Percentiles rank a stretch among this genome's conserved stretches.
Conservation (phyloP, 2,888 invertebrate species). For the Scelioninae gen. 1 region DNA sequence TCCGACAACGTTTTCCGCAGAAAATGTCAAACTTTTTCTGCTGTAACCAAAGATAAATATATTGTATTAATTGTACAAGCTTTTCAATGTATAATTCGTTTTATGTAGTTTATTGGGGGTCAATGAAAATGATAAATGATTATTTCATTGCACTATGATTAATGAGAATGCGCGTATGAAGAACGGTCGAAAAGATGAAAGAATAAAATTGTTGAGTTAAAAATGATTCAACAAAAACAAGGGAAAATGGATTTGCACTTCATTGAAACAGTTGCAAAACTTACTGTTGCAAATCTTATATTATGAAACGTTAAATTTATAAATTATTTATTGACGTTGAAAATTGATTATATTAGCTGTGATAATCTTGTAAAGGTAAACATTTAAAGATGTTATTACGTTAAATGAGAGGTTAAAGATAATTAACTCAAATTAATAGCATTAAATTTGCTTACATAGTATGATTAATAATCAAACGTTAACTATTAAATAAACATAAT, state of each 20-base stretch:
- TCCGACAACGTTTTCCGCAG: not conserved
- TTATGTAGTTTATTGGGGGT: constrained; percentile 18
- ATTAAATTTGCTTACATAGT: too few species aligned
- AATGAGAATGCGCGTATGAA: constrained; percentile 14
- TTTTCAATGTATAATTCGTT: constrained; percentile 17
- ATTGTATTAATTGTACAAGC: constrained; percentile 6
- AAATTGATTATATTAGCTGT: too few species aligned
- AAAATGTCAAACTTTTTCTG: not conserved
- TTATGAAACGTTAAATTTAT: too few species aligned
- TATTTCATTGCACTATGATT: constrained; percentile 32
- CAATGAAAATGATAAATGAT: constrained; percentile 39
- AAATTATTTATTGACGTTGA: too few species aligned
- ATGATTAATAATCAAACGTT: too few species aligned
- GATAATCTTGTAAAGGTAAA: too few species aligned
- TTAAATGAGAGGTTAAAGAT: too few species aligned
- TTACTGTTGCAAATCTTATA: too few species aligned
- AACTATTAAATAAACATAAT: too few species aligned
- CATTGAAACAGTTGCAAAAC: not conserved
- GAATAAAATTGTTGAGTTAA: constrained; percentile 1
- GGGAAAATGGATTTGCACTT: not conserved
- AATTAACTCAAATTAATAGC: too few species aligned
- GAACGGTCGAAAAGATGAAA: not conserved
- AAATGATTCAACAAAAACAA: not conserved
- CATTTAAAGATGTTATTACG: too few species aligned
- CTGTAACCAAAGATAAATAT: not conserved